A percentile compares a stretch with the other conserved stretches of the same genome.
Conservation (phyloP, 2,113 vertebrate species). For the Peromyscus polionotus region DNA sequence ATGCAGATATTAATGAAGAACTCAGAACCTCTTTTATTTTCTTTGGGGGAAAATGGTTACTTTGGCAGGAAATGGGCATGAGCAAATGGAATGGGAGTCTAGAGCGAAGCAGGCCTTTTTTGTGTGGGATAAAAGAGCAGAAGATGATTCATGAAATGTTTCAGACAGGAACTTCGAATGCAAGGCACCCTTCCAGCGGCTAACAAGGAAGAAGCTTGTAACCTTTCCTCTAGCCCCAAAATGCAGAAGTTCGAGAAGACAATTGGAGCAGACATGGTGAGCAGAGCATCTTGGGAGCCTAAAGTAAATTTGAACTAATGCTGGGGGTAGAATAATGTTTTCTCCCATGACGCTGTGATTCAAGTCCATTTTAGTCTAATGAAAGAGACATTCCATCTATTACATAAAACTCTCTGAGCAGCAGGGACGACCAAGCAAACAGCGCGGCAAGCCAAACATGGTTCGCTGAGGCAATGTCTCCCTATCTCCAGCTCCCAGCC, state of each 20-base stretch:
- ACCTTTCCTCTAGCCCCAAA: constrained; percentile 49
- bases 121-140: constrained; percentile 58
- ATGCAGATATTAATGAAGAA: constrained; percentile 82
- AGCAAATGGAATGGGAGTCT: constrained; percentile 85
- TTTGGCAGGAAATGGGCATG: constrained; percentile 87
- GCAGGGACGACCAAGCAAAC: constrained; percentile 72
- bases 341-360: constrained; percentile 52
- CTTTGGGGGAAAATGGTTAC: constrained; percentile 67
- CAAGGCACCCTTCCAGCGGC: constrained; percentile 77
- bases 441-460: constrained; percentile 70
- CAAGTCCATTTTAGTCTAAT: constrained; percentile 57
- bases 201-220: constrained; percentile 26
- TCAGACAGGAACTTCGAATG: constrained; percentile 36
- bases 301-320: neutral
- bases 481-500: neutral
- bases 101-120: constrained; percentile 74
- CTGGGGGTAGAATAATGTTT: constrained; percentile 19
- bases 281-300: neutral
- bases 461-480: constrained; percentile 82
- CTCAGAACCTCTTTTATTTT: constrained; percentile 71
- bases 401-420: constrained; percentile 29
- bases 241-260: neutral
- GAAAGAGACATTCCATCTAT: neutral
- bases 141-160: constrained; percentile 82
- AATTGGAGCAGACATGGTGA: neutral